Conservation (phyloP, 2,113 vertebrate species). For the Equus przewalskii region DNA sequence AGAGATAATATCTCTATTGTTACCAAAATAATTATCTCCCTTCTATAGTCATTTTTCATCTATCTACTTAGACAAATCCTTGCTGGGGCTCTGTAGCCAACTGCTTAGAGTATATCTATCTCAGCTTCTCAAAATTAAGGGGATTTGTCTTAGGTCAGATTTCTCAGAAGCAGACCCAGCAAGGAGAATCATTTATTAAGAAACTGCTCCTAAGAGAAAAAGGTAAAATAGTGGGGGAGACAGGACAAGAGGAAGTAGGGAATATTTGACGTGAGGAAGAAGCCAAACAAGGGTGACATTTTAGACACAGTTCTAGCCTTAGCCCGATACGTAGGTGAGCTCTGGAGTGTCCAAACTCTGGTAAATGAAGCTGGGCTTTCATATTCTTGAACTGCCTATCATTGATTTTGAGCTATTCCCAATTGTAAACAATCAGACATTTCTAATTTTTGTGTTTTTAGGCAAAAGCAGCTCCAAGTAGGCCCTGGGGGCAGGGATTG, state of each 20-base stretch:
- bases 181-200: neutral
- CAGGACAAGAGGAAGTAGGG: neutral
- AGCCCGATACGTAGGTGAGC: neutral
- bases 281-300: neutral
- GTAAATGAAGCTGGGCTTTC: neutral
- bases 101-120: neutral
- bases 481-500: rapidly evolving
- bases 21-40: neutral
- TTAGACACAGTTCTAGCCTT: neutral
- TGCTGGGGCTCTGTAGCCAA: neutral
- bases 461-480: neutral
- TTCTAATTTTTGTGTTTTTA: neutral
- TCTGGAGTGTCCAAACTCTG: neutral
- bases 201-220: neutral
- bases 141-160: neutral
- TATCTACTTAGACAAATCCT: neutral
- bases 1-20: neutral
- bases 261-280: neutral
- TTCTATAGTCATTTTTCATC: neutral
- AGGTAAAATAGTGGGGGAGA: neutral
- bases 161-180: neutral
- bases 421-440: neutral
- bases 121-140: neutral
- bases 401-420: neutral
- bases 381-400: neutral